Conservation (phyloP, 2,797 vertebrate species). For the Artibeus jamaicensis region DNA sequence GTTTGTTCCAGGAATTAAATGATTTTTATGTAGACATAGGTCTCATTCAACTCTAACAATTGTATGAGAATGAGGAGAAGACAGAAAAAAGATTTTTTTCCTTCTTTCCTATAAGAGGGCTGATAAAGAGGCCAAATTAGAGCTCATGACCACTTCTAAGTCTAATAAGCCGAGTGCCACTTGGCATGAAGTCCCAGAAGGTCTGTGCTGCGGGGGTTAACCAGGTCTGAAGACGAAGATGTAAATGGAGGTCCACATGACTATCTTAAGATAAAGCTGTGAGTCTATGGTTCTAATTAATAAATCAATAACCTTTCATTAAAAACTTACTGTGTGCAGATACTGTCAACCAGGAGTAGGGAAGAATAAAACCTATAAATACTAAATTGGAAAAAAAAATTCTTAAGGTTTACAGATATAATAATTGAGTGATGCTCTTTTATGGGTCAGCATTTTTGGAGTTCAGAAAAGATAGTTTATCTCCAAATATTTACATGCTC, state of each 20-base stretch:
- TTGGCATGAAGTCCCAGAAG: not conserved
- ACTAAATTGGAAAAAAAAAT: not conserved
- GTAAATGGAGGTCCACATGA: not conserved
- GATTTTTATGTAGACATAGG: not conserved
- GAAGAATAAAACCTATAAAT: not conserved
- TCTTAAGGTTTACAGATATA: slow-evolving; percentile 1
- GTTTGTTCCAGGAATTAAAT: slow-evolving; percentile 43
- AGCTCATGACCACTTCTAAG: slow-evolving; percentile 13
- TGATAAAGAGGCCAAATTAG: slow-evolving; percentile 6
- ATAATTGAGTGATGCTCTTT: not conserved
- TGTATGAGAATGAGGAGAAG: not conserved
- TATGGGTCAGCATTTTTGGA: not conserved
- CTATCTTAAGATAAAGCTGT: not conserved
- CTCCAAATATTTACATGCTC: not conserved
- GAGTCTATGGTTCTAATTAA: slow-evolving; percentile 26
- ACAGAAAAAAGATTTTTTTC: not conserved
- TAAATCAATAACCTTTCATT: slow-evolving; percentile 9
- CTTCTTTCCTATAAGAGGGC: not conserved
- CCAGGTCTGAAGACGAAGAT: not conserved
- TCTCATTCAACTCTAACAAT: not conserved
- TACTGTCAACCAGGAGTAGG: not conserved
- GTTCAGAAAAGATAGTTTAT: not conserved
- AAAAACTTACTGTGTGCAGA: slow-evolving; percentile 25
- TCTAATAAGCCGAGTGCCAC: not conserved
- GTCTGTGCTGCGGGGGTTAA: not conserved